Base-by-base conservation (phyloP, 2,888 invertebrate genomes). In the Ichneumoninae sp. region DNA sequence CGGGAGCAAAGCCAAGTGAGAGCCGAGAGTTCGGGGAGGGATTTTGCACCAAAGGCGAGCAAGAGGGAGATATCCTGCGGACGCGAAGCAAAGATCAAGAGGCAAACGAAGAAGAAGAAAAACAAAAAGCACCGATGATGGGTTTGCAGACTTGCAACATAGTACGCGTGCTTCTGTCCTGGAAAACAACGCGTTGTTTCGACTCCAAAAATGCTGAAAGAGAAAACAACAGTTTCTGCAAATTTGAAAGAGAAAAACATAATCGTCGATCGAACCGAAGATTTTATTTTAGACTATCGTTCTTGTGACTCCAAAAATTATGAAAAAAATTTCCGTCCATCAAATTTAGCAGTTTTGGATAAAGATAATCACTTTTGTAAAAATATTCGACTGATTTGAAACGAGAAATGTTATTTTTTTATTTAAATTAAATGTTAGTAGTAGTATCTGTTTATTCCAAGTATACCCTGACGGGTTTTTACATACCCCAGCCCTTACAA, bases 21-120 rank as follows among this genome's bases (percentile, higher is more conserved):
- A 81, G 81, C 81, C 66, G 13, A 74, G 68, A 75, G 50, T 75
- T 76, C n/a, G 76, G 76, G 76, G 66, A 65, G 76, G 76, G 76
- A 65, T 76, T 36, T 36, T 47, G 66, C 66, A 76, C 76, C 66
- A 36, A 8, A 52, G 76, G 36, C 66, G 22, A 76, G 13, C 50
- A 40, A 19, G 50, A 54, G 22, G 36, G 26, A 30, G 19, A 22
- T n/a, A 33, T 47, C 63, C 65, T 36, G 36, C 36, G 65, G 22
- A 75, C 19, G 74, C 74, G 47, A 52, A 65, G 50, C 7, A n/a
- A 50, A 30, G 47, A 63, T 65, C 19, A 65, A 33, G 33, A 63
- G 16, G 60, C 16, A 44, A 44, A 63, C 16, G 33, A 74, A 30
- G 74, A 65, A 33, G 44, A 65, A 19, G 47, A 63, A 30, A 57